Percentiles rank a stretch among this genome's conserved stretches.
Evolutionary conservation across 2,888 invertebrate species (phyloP).

Genomic region (Troglohyphantes excavatus): DNA sequence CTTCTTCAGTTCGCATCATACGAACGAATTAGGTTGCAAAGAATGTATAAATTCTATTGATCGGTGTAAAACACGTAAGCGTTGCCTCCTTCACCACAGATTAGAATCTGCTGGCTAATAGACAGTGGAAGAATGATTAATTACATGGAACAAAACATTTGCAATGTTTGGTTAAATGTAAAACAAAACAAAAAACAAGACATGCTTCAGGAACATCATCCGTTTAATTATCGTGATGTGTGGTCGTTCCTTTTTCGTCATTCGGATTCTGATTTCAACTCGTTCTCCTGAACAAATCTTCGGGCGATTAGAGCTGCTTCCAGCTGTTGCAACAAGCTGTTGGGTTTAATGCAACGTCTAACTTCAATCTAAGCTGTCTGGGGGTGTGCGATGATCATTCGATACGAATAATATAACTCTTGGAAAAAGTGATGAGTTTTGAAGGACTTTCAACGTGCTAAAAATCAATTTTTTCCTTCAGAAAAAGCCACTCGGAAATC

Average conservation of each 20-base stretch:
- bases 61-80: no score
- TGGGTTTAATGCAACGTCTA: not conserved
- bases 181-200: not conserved
- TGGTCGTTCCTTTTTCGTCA: not conserved
- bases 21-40: no score
- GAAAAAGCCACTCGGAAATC: not conserved
- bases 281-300: not conserved
- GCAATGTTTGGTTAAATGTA: not conserved
- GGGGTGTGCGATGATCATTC: not conserved
- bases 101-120: no score
- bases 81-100: no score
- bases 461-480: not conserved
- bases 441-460: no score
- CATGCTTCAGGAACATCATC: not conserved
- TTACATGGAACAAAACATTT: not conserved
- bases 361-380: not conserved
- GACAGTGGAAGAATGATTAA: not conserved
- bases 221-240: not conserved
- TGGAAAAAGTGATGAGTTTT: not conserved
- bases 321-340: not conserved
- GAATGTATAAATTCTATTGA: no score
- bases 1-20: no score
- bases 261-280: not conserved
- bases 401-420: not conserved
- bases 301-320: not conserved